A percentile compares a stretch with the other conserved stretches of the same genome.
phyloP scores from a whole-genome alignment of 2,888 invertebrate genomes.

The Eupithecia centaureata region DNA sequence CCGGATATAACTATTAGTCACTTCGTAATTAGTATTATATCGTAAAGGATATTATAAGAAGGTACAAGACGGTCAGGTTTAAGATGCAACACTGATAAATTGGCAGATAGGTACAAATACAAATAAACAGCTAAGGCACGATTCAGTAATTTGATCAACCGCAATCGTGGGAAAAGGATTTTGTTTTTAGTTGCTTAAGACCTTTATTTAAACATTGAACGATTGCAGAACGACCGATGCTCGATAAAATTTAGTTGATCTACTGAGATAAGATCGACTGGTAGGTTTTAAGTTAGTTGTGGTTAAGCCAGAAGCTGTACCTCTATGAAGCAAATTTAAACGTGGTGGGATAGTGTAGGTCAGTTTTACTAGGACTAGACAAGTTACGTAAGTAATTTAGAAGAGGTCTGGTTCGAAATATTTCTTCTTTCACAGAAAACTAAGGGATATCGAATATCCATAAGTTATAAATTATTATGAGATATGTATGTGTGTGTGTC shows the following conservation, averaged over 20 bases:
- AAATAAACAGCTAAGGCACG: conserved; percentile 30
- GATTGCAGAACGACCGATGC: neutral
- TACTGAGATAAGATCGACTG: neutral
- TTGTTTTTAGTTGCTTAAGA: neutral
- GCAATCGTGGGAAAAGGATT: conserved; percentile 28
- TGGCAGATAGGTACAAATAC: conserved; percentile 2
- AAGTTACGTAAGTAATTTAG: neutral
- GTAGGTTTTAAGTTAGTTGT: neutral
- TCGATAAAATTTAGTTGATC: neutral
- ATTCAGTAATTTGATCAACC: conserved; percentile 32
- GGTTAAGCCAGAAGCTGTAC: neutral
- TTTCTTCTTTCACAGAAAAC: neutral
- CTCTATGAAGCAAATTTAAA: neutral
- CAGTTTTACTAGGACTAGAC: neutral
- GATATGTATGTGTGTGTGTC: neutral
- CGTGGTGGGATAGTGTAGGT: neutral
- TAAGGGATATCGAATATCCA: neutral
- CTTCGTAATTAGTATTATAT: neutral
- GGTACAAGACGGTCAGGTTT: conserved; percentile 35
- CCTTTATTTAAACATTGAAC: neutral
- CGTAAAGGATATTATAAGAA: conserved; percentile 27
- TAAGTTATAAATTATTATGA: neutral
- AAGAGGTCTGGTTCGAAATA: neutral
- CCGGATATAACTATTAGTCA: neutral
- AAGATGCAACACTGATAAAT: conserved; percentile 26